Percentiles rank a stretch among this genome's conserved stretches.
Conservation (phyloP, 2,888 invertebrate genomes). For the Palloptera scutellata region DNA sequence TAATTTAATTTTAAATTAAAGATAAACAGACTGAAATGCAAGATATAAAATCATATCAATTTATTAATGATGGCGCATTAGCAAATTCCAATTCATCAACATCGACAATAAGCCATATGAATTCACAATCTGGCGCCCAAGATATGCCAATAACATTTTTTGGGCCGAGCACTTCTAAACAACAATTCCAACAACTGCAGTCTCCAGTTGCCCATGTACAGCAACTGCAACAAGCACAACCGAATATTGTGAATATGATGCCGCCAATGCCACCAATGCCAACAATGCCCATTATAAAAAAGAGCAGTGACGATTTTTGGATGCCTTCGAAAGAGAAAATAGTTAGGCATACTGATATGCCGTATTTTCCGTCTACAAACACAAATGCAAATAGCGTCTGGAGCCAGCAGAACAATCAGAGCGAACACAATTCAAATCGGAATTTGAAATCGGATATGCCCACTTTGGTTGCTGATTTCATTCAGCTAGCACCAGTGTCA, state of each 20-base stretch:
- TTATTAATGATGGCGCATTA: slow-evolving; percentile 6
- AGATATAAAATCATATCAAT: slow-evolving; percentile 11
- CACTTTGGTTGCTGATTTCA: not conserved
- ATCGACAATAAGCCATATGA: not conserved
- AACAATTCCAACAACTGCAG: not conserved
- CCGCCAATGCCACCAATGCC: not conserved
- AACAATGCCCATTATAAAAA: slow-evolving; percentile 7
- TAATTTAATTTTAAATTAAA: not conserved
- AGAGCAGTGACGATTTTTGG: slow-evolving; percentile 41
- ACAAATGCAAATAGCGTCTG: not conserved
- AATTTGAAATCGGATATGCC: slow-evolving; percentile 5
- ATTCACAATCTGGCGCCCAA: no score
- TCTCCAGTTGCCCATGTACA: no score
- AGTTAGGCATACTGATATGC: slow-evolving; percentile 30
- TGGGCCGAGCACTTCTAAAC: slow-evolving; percentile 8
- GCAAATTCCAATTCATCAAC: not conserved
- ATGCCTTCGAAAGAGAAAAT: slow-evolving; percentile 40
- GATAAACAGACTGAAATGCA: slow-evolving; percentile 22
- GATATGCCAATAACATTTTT: not conserved
- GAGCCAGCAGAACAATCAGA: slow-evolving; percentile 4
- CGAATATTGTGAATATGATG: not conserved
- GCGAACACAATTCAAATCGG: slow-evolving; percentile 14
- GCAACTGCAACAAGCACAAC: not conserved
- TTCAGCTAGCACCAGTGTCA: slow-evolving; percentile 3
- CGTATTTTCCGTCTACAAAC: not conserved